Evolutionary conservation across 1,140 invertebrate genomes (phyloP), one percentile per base, ranked within the genome.

Genomic region (Drosophila triauraria): DNA sequence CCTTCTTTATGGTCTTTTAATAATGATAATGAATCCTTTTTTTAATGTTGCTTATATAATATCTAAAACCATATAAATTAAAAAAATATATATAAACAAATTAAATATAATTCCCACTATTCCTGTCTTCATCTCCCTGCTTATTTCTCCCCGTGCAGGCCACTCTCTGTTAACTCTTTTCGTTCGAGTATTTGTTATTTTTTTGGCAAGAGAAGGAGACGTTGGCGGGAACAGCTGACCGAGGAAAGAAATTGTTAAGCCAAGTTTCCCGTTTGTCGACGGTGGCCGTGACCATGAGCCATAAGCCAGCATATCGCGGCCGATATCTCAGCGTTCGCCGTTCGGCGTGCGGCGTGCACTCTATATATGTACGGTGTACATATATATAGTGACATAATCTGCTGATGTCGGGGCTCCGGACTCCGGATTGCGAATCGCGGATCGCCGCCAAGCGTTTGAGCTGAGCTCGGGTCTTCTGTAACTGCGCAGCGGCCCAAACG

Each of bases 361-460:
- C 47, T 50, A 32, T 32, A 60, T 43, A 43, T 51, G 25, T 38
- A 15, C 6, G 13, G 20, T 20, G 20, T 20, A 20, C n/a, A 13
- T 78, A 67, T 65, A 70, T 76, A 79, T 65, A 60, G 84, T 88
- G 84, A 88, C 84, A 88, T 88, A 88, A 88, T 90, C 84, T 88
- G 85, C 84, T 88, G 85, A 88, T 90, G 74, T 78, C 77, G 70
- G 70, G 64, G 65, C 64, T 67, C 68, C 32, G 51, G 51, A 40
- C 64, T 67, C 68, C 32, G 51, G 51, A 40, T 54, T 67, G 75
- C 76, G 50, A 53, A 54, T 62, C 35, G 60, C 32, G 63, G 67
- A 70, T 68, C 62, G 67, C 27, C 62, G 67, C 38, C 27, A 59
- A n/a, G 38, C 47, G 61, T 67, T 79, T 57, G 63, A 64, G 68